A percentile compares a stretch with the other conserved stretches of the same genome.
Conservation (phyloP, 2,888 invertebrate genomes). For the Steromphala cineraria region DNA sequence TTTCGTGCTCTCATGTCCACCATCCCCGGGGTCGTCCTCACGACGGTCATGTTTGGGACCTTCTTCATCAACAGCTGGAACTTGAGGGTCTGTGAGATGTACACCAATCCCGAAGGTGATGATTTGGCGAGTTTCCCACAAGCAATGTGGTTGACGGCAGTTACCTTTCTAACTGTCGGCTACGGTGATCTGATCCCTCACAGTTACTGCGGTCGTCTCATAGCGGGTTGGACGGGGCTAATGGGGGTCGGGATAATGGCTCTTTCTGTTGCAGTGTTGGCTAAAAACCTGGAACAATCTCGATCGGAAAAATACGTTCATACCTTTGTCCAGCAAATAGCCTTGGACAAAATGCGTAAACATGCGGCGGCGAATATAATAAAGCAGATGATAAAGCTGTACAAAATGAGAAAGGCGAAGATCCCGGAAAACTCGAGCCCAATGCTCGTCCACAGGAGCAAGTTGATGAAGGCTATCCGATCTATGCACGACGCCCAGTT, state of each 20-base stretch:
- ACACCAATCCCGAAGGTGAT: constrained; percentile 49
- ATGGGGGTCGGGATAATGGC: constrained; percentile 69
- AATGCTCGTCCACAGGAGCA: constrained; percentile 51
- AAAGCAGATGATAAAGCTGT: constrained; percentile 54
- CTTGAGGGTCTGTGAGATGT: constrained; percentile 60
- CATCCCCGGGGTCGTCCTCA: constrained; percentile 55
- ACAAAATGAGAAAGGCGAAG: constrained; percentile 50
- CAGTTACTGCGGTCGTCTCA: constrained; percentile 61
- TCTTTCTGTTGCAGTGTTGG: constrained; percentile 62
- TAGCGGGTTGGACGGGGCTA: constrained; percentile 59
- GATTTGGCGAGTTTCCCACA: constrained; percentile 52
- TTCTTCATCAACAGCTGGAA: constrained; percentile 63
- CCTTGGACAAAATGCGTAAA: constrained; percentile 54
- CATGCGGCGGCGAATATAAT: constrained; percentile 58
- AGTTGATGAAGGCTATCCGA: constrained; percentile 53
- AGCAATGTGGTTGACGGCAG: constrained; percentile 66
- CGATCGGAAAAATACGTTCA: constrained; percentile 63
- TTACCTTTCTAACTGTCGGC: constrained; percentile 65
- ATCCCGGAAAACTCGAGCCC: constrained; percentile 38
- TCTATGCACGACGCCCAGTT: constrained; percentile 57
- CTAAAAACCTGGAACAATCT: constrained; percentile 65
- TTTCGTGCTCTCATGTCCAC: constrained; percentile 64
- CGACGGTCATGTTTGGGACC: constrained; percentile 57
- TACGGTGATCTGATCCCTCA: constrained; percentile 66
- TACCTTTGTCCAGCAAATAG: constrained; percentile 61